Conservation (phyloP, 2,888 invertebrate genomes). For the Drosophila flavopinicola region DNA sequence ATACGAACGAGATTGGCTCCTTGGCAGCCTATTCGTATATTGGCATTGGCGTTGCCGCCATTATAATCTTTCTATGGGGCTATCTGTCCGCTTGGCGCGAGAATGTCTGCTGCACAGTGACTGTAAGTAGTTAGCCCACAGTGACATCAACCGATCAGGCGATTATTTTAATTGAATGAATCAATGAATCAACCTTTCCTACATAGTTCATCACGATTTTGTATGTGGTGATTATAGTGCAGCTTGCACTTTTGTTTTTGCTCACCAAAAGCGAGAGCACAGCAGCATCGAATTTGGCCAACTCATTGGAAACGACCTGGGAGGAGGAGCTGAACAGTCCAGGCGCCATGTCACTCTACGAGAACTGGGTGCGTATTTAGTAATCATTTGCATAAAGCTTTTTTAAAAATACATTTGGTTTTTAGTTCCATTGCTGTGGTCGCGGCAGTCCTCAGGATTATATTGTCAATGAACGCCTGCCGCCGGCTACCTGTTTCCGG, state of each 20-base stretch:
- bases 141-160: constrained; percentile 25
- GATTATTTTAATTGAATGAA: no score
- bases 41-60: constrained; percentile 60
- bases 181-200: constrained; percentile 84
- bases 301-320: constrained; percentile 82
- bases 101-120: constrained; percentile 93
- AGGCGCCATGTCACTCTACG: constrained; percentile 80
- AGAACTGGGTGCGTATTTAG: constrained; percentile 76
- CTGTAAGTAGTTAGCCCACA: constrained; percentile 86
- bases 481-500: constrained; percentile 78
- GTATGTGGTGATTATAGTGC: constrained; percentile 66
- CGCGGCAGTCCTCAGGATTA: constrained; percentile 81
- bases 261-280: constrained; percentile 37
- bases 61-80: constrained; percentile 92
- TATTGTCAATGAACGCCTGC: constrained; percentile 75
- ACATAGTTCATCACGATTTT: constrained; percentile 71
- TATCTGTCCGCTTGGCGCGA: constrained; percentile 95
- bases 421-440: constrained; percentile 82
- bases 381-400: neutral
- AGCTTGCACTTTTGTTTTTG: constrained; percentile 50
- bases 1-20: constrained; percentile 59
- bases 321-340: constrained; percentile 83
- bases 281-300: constrained; percentile 70
- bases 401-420: neutral
- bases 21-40: constrained; percentile 61